Base-by-base conservation (phyloP, 2,113 vertebrate genomes). In the Columba janthina region DNA sequence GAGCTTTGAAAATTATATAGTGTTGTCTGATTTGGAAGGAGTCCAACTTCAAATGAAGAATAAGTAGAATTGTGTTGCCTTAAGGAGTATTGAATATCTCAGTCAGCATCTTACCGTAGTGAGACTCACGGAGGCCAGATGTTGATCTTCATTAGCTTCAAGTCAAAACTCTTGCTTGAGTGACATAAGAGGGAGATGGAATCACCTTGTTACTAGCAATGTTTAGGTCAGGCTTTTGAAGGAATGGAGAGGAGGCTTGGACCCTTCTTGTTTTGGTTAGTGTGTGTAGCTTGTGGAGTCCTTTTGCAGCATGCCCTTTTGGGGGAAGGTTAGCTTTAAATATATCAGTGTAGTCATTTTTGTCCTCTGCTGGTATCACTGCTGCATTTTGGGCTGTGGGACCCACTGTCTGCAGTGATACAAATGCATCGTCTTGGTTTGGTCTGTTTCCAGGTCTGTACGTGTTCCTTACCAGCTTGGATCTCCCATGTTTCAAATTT, bases 91-190 rank as follows among this genome's bases (percentile, higher is more conserved):
- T 40, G 74, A 88, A 6, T 73, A 38, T 54, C 50, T 88, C 54
- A 10, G 31, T 40, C 13, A 54, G 36, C 32, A 15, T 70, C 40
- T 42, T 64, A 25, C 26, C 0, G 0, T 36, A 14, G 54, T 80
- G 42, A 70, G 54, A 10, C 36, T 34, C 32, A 9, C 0, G 4
- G 65, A 78, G 36, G 40, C n/a, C n/a, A 69, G 36, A 15, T 28
- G 29, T 66, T 76, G 28, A 22, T 97, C n/a, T 88, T 82, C 36
- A 29, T 62, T 50, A 70, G 51, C 29, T 74, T 90, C 11, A 48
- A 58, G 42, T 58, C 56, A 58, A 60, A 88, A 46, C 46, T 66
- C 36, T 58, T 86, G 21, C 21, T 26, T 48, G 29, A 60, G 21
- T 58, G 71, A 31, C 36, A 17, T 62, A 29, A 54, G n/a, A 38